Evolutionary conservation across 2,797 vertebrate genomes (phyloP).

Genomic region (Dryobates pubescens): DNA sequence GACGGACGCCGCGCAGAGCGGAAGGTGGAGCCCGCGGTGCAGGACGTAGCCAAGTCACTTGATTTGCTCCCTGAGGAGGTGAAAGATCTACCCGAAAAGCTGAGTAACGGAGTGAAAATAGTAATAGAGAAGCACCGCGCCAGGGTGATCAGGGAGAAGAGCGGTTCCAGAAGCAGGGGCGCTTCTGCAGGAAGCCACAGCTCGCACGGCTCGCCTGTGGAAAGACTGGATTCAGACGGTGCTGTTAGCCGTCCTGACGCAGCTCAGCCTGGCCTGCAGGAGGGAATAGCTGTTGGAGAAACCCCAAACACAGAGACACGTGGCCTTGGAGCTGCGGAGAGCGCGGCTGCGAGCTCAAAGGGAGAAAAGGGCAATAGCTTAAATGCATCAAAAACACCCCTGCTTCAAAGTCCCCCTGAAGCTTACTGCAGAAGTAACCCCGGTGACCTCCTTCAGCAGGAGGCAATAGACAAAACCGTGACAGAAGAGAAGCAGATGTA

Average conservation of each 20-base stretch:
- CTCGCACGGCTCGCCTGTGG: fast-evolving
- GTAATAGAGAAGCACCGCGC: background rate
- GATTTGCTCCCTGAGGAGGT: background rate
- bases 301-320: fast-evolving
- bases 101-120: background rate
- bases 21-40: background rate
- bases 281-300: fast-evolving
- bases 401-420: fast-evolving
- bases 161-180: background rate
- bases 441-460: fast-evolving
- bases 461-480: fast-evolving
- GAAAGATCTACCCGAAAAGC: background rate
- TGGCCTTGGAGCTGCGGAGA: background rate
- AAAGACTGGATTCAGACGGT: background rate
- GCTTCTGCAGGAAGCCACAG: background rate
- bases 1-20: background rate
- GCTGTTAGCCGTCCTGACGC: fast-evolving
- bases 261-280: background rate
- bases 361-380: background rate
- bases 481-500: background rate
- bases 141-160: background rate
- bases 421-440: background rate
- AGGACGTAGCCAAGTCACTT: background rate
- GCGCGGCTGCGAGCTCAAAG: fast-evolving
- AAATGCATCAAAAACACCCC: background rate